Percentiles rank a stretch among this genome's conserved stretches.
phyloP scores from a whole-genome alignment of 1,140 invertebrate genomes.

The Camponotus pennsylvanicus region DNA sequence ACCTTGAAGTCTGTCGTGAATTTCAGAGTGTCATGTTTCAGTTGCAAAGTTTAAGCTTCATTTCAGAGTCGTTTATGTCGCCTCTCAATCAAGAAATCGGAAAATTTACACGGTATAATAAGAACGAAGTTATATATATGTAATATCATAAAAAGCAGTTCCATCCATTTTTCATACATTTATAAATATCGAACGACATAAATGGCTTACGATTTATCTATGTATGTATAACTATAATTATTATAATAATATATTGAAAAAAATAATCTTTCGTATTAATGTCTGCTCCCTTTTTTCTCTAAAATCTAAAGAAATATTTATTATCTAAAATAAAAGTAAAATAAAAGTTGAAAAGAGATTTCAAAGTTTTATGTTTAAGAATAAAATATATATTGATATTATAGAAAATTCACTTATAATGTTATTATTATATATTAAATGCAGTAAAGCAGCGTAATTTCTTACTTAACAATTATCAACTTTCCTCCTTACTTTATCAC shows the following conservation, averaged over 20 bases:
- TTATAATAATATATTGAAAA: not conserved
- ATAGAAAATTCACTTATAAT: not conserved
- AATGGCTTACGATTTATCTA: not conserved
- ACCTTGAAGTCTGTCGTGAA: slow-evolving; percentile 48
- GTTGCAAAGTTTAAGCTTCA: slow-evolving; percentile 52
- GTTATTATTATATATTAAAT: not conserved
- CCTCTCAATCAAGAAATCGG: slow-evolving; percentile 11
- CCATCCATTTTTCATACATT: not conserved
- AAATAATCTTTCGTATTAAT: not conserved
- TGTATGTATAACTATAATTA: not conserved
- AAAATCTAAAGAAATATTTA: not conserved
- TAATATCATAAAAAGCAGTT: not conserved
- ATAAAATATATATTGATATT: not conserved
- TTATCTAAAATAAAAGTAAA: not conserved
- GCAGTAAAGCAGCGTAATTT: not conserved
- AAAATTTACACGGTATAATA: slow-evolving; percentile 24
- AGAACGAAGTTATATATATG: not conserved
- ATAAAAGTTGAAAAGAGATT: not conserved
- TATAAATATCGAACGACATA: not conserved
- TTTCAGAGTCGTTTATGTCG: slow-evolving; percentile 33
- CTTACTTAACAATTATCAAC: slow-evolving; percentile 29
- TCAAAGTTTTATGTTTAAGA: not conserved
- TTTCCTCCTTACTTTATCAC: slow-evolving; percentile 32
- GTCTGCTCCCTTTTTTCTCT: not conserved
- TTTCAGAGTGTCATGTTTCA: slow-evolving; percentile 37